Evolutionary conservation across 2,113 vertebrate species (phyloP), one percentile per base, ranked within the genome.

Genomic region (Ornithorhynchus anatinus): DNA sequence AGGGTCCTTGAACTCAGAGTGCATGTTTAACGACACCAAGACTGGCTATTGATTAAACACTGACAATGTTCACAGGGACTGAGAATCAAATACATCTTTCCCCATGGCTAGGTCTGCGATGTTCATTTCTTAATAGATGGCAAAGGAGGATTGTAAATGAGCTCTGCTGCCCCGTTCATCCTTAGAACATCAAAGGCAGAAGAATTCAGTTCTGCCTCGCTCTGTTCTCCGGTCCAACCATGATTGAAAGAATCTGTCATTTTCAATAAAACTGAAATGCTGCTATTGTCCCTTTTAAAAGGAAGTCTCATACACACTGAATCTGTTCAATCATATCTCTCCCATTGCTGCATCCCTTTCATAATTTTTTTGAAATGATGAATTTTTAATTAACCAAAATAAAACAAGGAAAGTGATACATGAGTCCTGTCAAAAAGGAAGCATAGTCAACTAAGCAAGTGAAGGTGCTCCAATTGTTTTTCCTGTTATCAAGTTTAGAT

Each of bases 41-140:
- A 80, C 75, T 75, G 75, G 80, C 86, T 85, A 88, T 88, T 88
- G 83, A 88, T 88, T 88, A 85, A 85, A 85, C 64, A 78, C 86
- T 85, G 78, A 77, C 86, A 84, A 70, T 81, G 83, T 88, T 85
- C 86, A 88, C 78, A 88, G 80, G 83, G 81, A 88, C 70, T 44
- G 83, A 85, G 83, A 88, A 81, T 85, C 83, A 88, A 85, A 85
- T 75, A n/a, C n/a, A 80, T 64, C 72, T 67, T 88, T 78, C 83
- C 84, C 70, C 60, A 84, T 64, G 78, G 83, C 83, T 70, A 58
- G 57, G 57, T 77, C 75, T 69, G 70, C 83, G 67, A 56, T 73
- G 60, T 70, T 80, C 83, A 72, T 78, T 88, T 75, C 83, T 84
- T 85, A 88, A 88, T 85, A 82, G 80, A 84, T 85, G 75, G 80